Percentiles rank a stretch among this genome's conserved stretches.
phyloP scores from a whole-genome alignment of 2,113 vertebrate genomes.

The Entelurus aequoreus region DNA sequence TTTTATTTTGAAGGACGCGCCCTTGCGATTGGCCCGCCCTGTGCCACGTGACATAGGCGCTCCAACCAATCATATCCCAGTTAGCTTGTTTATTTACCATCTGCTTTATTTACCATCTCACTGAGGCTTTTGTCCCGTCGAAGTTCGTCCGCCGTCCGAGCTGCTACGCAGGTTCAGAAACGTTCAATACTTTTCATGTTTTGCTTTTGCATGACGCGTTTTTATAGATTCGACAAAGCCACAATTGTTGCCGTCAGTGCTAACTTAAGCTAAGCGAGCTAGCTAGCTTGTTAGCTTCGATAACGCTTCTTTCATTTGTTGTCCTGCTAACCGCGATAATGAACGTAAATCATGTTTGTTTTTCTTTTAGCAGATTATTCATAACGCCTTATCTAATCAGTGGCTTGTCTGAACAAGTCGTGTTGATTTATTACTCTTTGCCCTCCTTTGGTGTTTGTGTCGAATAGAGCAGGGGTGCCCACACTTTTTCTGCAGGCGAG shows the following conservation, averaged over 20 bases:
- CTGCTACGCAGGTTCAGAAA: constrained; percentile 32
- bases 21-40: background rate
- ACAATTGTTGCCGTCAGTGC: too few species aligned
- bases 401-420: background rate
- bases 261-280: background rate
- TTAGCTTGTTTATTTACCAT: background rate
- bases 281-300: background rate
- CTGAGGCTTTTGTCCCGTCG: background rate
- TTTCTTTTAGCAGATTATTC: background rate
- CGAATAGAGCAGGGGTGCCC: too few species aligned
- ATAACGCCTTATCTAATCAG: background rate
- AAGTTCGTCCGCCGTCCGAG: background rate
- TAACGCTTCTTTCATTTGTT: background rate
- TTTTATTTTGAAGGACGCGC: background rate
- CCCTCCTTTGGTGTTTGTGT: background rate
- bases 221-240: background rate
- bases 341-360: too few species aligned
- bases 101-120: constrained; percentile 2
- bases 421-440: background rate
- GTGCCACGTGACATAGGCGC: background rate
- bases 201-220: background rate
- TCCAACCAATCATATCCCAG: constrained; percentile 25
- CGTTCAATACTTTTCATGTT: background rate
- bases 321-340: background rate
- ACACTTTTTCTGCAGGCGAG: too few species aligned